phyloP scores from a whole-genome alignment of 2,888 invertebrate genomes.

The Cataglyphis livida region DNA sequence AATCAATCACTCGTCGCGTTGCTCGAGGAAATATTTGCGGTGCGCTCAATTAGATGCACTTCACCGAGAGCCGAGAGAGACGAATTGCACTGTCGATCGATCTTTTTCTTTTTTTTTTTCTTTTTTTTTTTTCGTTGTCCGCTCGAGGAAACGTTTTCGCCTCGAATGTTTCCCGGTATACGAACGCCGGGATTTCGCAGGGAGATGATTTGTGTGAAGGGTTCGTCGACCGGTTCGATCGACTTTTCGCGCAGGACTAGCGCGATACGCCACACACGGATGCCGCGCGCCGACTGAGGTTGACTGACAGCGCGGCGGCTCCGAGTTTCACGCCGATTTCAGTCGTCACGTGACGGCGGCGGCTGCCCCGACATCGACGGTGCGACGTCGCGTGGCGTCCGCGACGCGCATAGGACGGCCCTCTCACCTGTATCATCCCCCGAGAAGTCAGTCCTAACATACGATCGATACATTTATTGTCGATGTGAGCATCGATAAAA shows the following conservation, averaged over 20 bases:
- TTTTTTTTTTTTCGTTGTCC: neutral
- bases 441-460: neutral
- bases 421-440: constrained; percentile 22
- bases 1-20: constrained; percentile 2
- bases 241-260: constrained; percentile 35
- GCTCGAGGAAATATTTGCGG: neutral
- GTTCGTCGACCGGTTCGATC: constrained; percentile 48
- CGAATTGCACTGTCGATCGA: neutral
- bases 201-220: constrained; percentile 1
- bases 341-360: constrained; percentile 45
- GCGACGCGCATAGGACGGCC: constrained; percentile 4
- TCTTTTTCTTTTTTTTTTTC: neutral
- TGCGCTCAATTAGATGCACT: neutral
- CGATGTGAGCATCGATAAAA: constrained; percentile 11
- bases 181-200: constrained; percentile 4
- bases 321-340: constrained; percentile 60
- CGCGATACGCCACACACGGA: constrained; percentile 77
- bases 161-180: no score
- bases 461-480: constrained; percentile 43
- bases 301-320: constrained; percentile 56
- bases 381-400: constrained; percentile 21
- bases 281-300: constrained; percentile 81
- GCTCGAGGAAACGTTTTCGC: neutral
- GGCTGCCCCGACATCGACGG: constrained; percentile 17
- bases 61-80: neutral